Evolutionary conservation across 2,797 vertebrate species (phyloP).

Genomic region (Microctenopoma stevenorrisi): DNA sequence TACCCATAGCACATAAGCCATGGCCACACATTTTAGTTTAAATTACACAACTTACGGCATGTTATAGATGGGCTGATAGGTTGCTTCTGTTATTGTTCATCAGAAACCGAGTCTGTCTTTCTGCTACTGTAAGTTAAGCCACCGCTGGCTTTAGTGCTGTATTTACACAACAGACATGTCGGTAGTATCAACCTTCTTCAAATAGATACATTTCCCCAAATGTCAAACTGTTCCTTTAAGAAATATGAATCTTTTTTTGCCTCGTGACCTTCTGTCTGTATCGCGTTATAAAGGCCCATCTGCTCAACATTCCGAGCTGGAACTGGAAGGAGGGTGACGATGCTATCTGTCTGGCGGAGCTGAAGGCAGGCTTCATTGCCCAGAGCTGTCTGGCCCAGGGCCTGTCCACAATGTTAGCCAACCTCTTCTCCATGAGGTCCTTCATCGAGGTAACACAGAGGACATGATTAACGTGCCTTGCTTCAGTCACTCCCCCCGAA

Average conservation of each 20-base stretch:
- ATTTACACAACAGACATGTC: neutral
- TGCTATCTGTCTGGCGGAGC: conserved; percentile 98
- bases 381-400: conserved; percentile 99
- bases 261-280: conserved; percentile 56
- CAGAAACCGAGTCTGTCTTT: neutral
- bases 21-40: neutral
- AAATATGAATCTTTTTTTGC: conserved; percentile 6
- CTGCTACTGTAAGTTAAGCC: neutral
- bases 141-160: neutral
- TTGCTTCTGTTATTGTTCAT: neutral
- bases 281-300: conserved; percentile 90
- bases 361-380: conserved; percentile 99
- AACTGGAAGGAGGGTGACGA: conserved; percentile 99
- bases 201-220: neutral
- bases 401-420: conserved; percentile 99
- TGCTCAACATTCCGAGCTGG: conserved; percentile 99
- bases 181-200: neutral
- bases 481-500: conserved; percentile 32
- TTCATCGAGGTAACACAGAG: conserved; percentile 95
- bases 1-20: too few species aligned
- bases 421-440: conserved; percentile 99
- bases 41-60: neutral
- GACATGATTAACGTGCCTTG: conserved; percentile 37
- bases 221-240: conserved; percentile 6
- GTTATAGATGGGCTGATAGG: neutral